Base-by-base conservation (phyloP, 2,113 vertebrate genomes). In the Cololabis saira region DNA sequence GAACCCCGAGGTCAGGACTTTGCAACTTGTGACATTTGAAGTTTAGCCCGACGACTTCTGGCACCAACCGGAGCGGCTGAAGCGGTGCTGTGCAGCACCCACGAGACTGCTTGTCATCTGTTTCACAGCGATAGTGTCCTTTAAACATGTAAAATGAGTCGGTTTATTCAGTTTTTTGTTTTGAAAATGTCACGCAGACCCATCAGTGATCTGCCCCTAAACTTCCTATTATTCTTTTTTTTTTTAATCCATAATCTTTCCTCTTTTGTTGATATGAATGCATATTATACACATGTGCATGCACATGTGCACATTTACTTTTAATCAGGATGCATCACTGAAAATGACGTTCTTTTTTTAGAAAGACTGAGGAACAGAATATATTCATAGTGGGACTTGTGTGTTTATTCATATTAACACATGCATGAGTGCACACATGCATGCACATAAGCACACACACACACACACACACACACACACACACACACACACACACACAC, bases 241-340 rank as follows among this genome's bases (percentile, higher is more conserved):
- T 40, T 18, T 40, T 21, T 51, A 72, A 16, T 57, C 47, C 60
- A 49, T 49, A 63, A 30, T 50, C 64, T 67, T 64, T 82, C 53
- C 14, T 24, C 14, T 19, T 62, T 22, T 27, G 2, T 13, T 54
- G 17, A 15, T 71, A 59, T 40, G 48, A 14, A 21, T 73, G 54
- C 52, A 22, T 73, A 51, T 54, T 57, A 45, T 43, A 47, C 56
- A 12, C 22, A 13, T 8, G 6, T 21, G 9, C 50, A 49, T 30
- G 41, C 27, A 53, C 51, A 33, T 21, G 33, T 37, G 33, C 24
- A n/a, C 52, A 67, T n/a, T 21, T 44, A 21, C 15, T 24, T 56
- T 63, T 24, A 70, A 61, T 56, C 51, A 33, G 44, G 44, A 55
- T 30, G 19, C 13, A 2, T 30, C 52, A 13, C 17, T 2, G 43